Conservation (phyloP, 2,797 vertebrate species). For the Sebastes oblongus region DNA sequence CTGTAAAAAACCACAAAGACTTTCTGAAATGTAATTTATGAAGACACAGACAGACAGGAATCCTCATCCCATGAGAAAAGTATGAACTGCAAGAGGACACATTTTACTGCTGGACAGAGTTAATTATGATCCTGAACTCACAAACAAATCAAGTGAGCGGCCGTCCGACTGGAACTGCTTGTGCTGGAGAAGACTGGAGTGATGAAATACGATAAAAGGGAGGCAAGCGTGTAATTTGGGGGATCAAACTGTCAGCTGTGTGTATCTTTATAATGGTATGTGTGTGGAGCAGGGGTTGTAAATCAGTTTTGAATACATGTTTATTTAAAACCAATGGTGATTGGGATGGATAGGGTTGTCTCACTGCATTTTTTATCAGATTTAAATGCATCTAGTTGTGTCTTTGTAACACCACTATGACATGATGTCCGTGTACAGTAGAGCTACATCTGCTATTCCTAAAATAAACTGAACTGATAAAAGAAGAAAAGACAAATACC, state of each 20-base stretch:
- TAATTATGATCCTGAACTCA: conserved; percentile 65
- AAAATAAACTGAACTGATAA: neutral
- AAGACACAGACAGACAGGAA: conserved; percentile 40
- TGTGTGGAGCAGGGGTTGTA: conserved; percentile 52
- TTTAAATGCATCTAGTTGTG: conserved; percentile 12
- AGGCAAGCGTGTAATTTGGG: conserved; percentile 62
- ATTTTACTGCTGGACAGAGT: conserved; percentile 41
- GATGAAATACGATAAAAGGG: conserved; percentile 54
- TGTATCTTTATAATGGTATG: conserved; percentile 64
- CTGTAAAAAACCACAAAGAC: conserved; percentile 11
- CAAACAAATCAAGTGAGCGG: conserved; percentile 63
- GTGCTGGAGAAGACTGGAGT: conserved; percentile 19
- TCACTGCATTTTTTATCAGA: conserved; percentile 35
- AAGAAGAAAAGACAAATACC: neutral
- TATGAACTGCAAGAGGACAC: conserved; percentile 28
- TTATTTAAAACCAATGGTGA: conserved; percentile 57
- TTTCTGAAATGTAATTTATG: conserved; percentile 59
- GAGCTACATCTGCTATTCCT: neutral
- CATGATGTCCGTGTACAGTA: neutral
- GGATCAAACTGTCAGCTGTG: conserved; percentile 48
- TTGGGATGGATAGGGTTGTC: conserved; percentile 20
- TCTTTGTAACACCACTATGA: conserved; percentile 3
- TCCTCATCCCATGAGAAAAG: conserved; percentile 44
- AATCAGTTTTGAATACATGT: conserved; percentile 65
- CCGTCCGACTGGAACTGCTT: conserved; percentile 10